These are phyloP conservation scores for Drosophila kambysellisi DNA, from an alignment of 2,888 invertebrate genomes.

Conservation along the genomic window DNA sequence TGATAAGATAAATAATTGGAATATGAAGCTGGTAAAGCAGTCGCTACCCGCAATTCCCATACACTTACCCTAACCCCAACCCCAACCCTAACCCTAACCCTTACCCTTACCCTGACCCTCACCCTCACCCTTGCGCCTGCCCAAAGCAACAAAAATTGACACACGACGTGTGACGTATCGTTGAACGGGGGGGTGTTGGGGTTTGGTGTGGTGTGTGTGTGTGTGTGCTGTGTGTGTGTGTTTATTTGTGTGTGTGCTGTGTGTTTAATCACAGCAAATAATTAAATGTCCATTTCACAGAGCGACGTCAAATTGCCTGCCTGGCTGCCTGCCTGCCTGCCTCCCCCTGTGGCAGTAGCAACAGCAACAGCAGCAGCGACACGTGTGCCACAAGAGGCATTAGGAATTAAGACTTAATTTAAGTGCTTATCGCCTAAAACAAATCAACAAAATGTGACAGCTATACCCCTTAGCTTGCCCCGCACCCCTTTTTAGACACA, in stretches of 20 bases:
- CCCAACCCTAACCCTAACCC: background rate
- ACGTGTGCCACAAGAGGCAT: conserved; percentile 83
- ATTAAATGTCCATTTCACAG: conserved; percentile 83
- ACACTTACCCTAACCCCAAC: background rate
- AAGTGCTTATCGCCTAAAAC: conserved; percentile 83
- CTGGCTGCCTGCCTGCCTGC: conserved; percentile 9
- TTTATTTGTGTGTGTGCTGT: conserved; percentile 44
- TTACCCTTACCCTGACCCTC: background rate
- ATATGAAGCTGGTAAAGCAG: conserved; percentile 69
- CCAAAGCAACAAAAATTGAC: conserved; percentile 34
- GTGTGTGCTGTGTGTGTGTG: conserved; percentile 43
- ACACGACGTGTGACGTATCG: conserved; percentile 41
- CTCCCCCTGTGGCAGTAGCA: conserved; percentile 7
- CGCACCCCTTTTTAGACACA: conserved; percentile 1
- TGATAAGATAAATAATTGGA: conserved; percentile 80
- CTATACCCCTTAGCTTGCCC: background rate
- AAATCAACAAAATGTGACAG: conserved; percentile 71
- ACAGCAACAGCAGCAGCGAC: conserved; percentile 51
- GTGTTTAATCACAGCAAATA: conserved; percentile 82
- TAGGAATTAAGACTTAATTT: conserved; percentile 84
- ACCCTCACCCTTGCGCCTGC: background rate
- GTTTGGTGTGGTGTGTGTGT: conserved; percentile 11
- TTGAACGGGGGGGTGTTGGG: background rate
- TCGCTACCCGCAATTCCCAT: conserved; percentile 1
- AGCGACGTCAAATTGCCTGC: conserved; percentile 34